phyloP scores from a whole-genome alignment of 2,113 vertebrate species.

The Lota lota region DNA sequence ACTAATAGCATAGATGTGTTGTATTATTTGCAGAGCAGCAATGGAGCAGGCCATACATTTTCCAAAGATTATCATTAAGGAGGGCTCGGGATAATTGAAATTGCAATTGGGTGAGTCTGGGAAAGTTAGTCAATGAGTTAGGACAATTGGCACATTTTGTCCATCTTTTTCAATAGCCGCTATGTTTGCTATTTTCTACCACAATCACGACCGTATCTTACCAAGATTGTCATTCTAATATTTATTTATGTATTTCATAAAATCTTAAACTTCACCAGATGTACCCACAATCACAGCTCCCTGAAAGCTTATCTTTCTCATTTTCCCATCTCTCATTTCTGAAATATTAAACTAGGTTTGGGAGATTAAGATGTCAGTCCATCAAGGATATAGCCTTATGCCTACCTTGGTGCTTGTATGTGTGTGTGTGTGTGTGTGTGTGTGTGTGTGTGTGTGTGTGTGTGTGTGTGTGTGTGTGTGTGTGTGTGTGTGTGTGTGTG shows the following conservation, averaged over 20 bases:
- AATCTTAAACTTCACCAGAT: background rate
- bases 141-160: too few relatives aligned
- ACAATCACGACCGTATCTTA: background rate
- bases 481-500: background rate
- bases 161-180: background rate
- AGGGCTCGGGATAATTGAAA: too few relatives aligned
- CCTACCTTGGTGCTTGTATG: background rate
- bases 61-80: too few relatives aligned
- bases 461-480: slow-evolving; percentile 3
- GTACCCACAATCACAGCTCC: background rate
- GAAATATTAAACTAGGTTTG: background rate
- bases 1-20: too few relatives aligned
- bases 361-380: slow-evolving; percentile 3
- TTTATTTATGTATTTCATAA: background rate
- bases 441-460: slow-evolving; percentile 2
- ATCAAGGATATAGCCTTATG: slow-evolving; percentile 8
- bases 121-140: too few relatives aligned
- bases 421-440: background rate
- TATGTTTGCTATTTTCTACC: background rate
- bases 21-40: too few relatives aligned
- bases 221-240: background rate
- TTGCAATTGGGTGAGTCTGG: too few relatives aligned
- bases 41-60: too few relatives aligned
- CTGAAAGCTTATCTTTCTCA: background rate
- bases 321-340: background rate